phyloP scores from a whole-genome alignment of 2,113 vertebrate species.

The Gallinago media region DNA sequence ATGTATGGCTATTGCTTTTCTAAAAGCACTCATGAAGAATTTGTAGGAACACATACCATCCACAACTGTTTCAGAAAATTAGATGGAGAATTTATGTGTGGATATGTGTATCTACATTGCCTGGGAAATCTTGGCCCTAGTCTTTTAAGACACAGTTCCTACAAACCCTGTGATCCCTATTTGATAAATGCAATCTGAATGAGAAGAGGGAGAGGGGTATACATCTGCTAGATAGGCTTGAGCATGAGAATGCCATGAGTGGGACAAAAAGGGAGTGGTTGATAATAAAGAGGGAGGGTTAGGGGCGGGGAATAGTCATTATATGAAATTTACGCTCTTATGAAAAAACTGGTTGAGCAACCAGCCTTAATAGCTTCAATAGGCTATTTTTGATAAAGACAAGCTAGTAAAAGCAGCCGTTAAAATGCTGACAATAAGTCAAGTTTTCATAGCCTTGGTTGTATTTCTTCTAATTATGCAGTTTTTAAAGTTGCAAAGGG shows the following conservation, averaged over 20 bases:
- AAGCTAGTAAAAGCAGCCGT: not conserved
- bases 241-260: not conserved
- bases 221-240: not conserved
- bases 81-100: not conserved
- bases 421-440: constrained; percentile 46
- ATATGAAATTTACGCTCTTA: not conserved
- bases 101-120: not conserved
- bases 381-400: not conserved
- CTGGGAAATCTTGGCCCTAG: not conserved
- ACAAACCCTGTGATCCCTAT: not conserved
- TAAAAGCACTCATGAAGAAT: constrained; percentile 12
- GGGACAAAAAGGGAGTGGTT: constrained; percentile 2
- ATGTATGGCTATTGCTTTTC: constrained; percentile 4
- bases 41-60: not conserved
- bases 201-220: not conserved
- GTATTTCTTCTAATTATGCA: constrained; percentile 1
- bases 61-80: not conserved
- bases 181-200: not conserved
- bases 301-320: not conserved
- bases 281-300: constrained; percentile 9
- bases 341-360: constrained; percentile 5
- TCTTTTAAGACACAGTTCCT: not conserved
- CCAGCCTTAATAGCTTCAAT: not conserved
- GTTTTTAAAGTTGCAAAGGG: constrained; percentile 55
- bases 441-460: not conserved